phyloP scores from a whole-genome alignment of 2,888 invertebrate genomes.

The Pseudococcus longispinus region DNA sequence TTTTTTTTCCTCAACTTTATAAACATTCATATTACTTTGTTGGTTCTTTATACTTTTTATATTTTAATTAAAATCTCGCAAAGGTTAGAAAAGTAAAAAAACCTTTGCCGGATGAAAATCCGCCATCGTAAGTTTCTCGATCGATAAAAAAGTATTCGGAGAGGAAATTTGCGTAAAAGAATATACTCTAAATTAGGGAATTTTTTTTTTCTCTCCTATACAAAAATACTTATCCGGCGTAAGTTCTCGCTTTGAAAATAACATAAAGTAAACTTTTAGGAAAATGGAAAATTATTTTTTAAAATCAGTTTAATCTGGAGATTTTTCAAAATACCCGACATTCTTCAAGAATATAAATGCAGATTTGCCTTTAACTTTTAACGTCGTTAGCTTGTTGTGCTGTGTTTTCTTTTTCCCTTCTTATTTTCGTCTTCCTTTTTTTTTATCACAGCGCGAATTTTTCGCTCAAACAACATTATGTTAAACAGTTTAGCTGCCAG shows the following conservation, averaged over 20 bases:
- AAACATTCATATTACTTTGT: constrained; percentile 17
- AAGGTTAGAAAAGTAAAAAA: not conserved
- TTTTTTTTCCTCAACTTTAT: constrained; percentile 18
- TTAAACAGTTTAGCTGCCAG: not conserved
- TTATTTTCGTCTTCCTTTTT: not conserved
- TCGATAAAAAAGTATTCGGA: constrained; percentile 22
- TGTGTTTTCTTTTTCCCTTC: not conserved
- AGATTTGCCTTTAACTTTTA: constrained; percentile 29
- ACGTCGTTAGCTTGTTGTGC: constrained; percentile 1
- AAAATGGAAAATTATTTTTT: constrained; percentile 37
- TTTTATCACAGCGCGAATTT: not conserved
- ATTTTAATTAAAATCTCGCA: constrained; percentile 26
- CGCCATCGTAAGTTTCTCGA: not conserved
- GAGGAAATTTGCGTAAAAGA: not conserved
- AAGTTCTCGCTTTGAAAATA: constrained; percentile 18
- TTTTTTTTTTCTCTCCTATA: too few relatives aligned
- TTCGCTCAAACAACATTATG: constrained; percentile 15
- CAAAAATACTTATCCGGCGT: constrained; percentile 20
- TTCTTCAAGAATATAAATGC: constrained; percentile 27
- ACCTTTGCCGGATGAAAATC: not conserved
- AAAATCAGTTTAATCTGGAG: constrained; percentile 29
- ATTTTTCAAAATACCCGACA: constrained; percentile 18
- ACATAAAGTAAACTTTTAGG: constrained; percentile 23
- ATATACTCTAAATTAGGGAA: constrained; percentile 2
- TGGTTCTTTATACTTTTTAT: constrained; percentile 13